phyloP scores from a whole-genome alignment of 2,797 vertebrate genomes.

The Moxostoma hubbsi region DNA sequence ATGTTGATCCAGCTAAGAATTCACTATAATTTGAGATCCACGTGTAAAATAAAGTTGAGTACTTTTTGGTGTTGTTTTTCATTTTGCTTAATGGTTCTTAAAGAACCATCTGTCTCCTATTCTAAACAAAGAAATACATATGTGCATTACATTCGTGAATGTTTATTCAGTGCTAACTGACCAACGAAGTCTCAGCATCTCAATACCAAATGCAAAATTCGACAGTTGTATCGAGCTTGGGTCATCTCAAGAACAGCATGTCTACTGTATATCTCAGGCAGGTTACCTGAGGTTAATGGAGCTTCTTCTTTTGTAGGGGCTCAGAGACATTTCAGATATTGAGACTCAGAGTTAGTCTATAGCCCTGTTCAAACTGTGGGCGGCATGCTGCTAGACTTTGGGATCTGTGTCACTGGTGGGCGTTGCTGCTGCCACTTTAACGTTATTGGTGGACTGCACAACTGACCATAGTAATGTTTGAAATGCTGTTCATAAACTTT shows the following conservation, averaged over 20 bases:
- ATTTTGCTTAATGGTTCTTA: slow-evolving; percentile 16
- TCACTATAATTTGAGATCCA: slow-evolving; percentile 56
- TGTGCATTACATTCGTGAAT: neutral
- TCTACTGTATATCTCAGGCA: neutral
- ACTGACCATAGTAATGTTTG: too few relatives aligned
- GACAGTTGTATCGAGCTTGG: neutral
- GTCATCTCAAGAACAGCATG: neutral
- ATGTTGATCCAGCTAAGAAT: slow-evolving; percentile 52
- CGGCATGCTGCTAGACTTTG: too few relatives aligned
- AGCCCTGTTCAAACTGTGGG: too few relatives aligned
- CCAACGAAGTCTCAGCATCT: neutral
- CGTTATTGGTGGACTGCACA: too few relatives aligned
- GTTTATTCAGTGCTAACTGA: neutral
- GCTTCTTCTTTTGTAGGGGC: neutral
- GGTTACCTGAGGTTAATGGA: neutral
- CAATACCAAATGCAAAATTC: neutral
- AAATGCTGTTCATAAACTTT: too few relatives aligned
- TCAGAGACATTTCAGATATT: slow-evolving; percentile 45
- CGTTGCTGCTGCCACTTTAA: too few relatives aligned
- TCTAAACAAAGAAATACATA: neutral
- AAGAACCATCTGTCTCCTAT: neutral
- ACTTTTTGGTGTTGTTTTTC: slow-evolving; percentile 34
- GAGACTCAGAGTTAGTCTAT: slow-evolving; percentile 22
- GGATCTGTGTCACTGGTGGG: too few relatives aligned
- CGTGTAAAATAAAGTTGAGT: slow-evolving; percentile 61